Base-by-base conservation (phyloP, 2,113 vertebrate genomes). In the Leptobrachium leishanense region DNA sequence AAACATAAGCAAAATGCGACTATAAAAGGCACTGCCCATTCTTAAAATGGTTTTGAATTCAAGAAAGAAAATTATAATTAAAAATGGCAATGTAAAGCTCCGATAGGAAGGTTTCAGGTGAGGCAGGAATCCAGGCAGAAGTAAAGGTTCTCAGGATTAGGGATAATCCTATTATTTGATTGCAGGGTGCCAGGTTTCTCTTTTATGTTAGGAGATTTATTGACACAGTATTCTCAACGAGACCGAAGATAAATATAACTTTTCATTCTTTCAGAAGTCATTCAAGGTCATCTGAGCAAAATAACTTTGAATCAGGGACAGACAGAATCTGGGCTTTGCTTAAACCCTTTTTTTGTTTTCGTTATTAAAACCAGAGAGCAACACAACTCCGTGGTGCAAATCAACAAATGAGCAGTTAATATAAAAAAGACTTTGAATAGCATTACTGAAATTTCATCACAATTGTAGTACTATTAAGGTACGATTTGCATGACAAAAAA, bases 111-210 rank as follows among this genome's bases (percentile, higher is more conserved):
- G 63, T 62, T 44, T 11, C 82, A 53, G 13, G 54, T 75, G 84
- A 74, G 57, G 63, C 40, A 81, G 31, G 84, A 87, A 87, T 69
- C 57, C 82, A 78, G 8, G 54, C 11, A 1, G 2, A 83, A 83
- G 74, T 46, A 39, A 66, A 68, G 43, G 54, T 79, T 87, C 77
- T 78, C 82, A 84, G 79, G 73, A 74, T 80, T 55, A 84, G 72
- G 73, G 72, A 75, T 86, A 85, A 84, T 83, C 67, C 55, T 42
- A 12, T 83, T 83, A 82, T 73, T 82, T 82, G 69, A 83, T 83
- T 73, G 82, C 15, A 83, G 11, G 57, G 72, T 83, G 69, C 82
- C 77, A 85, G 83, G 74, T 64, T 40, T 82, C 81, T 82, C 82
- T 81, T 81, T 53, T 82, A 39, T 84, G 62, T 85, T 85, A 71